Conservation (phyloP, 2,113 vertebrate species). For the Leucopternis melanops region DNA sequence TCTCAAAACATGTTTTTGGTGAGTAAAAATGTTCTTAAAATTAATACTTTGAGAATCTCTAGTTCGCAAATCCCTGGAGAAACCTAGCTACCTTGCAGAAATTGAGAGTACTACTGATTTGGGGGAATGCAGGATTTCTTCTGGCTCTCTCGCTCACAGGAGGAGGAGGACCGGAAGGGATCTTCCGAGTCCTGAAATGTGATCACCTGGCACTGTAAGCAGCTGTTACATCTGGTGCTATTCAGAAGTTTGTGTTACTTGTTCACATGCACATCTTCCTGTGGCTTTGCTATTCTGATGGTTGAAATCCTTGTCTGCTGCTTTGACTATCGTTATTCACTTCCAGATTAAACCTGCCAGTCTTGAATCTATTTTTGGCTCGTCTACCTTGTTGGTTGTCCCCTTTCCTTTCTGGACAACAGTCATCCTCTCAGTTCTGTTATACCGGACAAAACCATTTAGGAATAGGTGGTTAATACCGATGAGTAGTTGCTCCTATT, state of each 20-base stretch:
- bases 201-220: neutral
- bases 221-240: neutral
- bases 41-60: neutral
- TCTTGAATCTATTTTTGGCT: neutral
- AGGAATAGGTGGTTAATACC: neutral
- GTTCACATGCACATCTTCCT: neutral
- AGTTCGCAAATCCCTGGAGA: neutral
- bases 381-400: neutral
- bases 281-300: accelerated
- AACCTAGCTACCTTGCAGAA: neutral
- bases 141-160: neutral
- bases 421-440: neutral
- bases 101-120: accelerated
- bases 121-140: neutral
- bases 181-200: neutral
- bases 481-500: neutral
- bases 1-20: neutral
- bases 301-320: neutral
- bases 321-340: accelerated
- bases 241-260: neutral
- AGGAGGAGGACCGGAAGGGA: neutral
- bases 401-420: neutral
- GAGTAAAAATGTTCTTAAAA: neutral
- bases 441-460: neutral
- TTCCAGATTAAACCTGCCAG: neutral